Evolutionary conservation across 2,888 invertebrate genomes (phyloP), one percentile per base, ranked within the genome.

Genomic region (Sarcophaga rosellei): DNA sequence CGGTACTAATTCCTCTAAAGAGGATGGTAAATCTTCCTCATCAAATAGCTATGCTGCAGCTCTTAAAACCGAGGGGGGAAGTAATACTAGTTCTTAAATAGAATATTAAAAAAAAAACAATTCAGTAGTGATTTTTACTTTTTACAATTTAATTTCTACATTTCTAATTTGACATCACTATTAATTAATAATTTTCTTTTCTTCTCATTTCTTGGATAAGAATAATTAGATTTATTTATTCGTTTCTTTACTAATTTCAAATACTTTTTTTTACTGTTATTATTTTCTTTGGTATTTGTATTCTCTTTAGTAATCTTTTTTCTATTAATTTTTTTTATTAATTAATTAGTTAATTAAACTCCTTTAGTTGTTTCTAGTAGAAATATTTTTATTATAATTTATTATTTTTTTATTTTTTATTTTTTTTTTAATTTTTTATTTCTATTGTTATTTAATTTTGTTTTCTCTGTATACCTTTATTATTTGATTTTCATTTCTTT

Each of bases 11-110:
- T 85, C 77, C 20, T 73, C 72, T 20, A 86, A 86, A 78, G 86
- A 86, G 1, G 86, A 85, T 65, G 70, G 23, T 5, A 88, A 87
- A 74, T 88, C 88, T 84, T 88, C 89, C 72, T 90, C 92, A 68
- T 91, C 92, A 76, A 90, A 92, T 83, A 93, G 91, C 80, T 93
- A 93, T 88, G 93, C 93, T 75, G 91, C 93, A 69, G 90, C 93
- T 61, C 92, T 93, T 4, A 93, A 93, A 89, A 93, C 92, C 45
- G 92, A 93, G 74, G 93, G 92, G 70, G 70, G 61, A 23, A 84
- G 70, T 63, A 90, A 89, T 75, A 88, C 89, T 69, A 89, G 89
- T 74, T 89, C 89, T 88, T 91, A 91, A 88, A 80, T 88, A 85
- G 88, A 59, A 25, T 47, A 53, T 47, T 44, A 77, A 21, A 11